These are phyloP conservation scores for Hetaerina americana DNA, from an alignment of 1,140 invertebrate genomes.

Conservation along the genomic window DNA sequence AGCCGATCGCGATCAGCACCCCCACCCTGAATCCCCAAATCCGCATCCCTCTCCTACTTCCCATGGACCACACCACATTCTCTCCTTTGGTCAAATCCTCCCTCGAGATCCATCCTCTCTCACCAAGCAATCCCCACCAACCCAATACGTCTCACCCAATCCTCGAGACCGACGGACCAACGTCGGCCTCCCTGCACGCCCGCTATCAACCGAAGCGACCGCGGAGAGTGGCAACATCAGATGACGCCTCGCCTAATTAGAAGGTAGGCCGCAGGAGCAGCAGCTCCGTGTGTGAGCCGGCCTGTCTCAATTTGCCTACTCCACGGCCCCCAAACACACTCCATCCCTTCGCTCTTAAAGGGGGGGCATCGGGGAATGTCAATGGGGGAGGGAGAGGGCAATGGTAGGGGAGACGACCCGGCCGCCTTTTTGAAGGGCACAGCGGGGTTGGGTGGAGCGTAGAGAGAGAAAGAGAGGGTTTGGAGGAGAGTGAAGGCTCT, in stretches of 20 bases:
- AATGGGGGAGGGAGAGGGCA: background rate
- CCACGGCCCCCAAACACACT: too few relatives aligned
- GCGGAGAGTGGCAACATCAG: background rate
- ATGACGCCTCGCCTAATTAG: background rate
- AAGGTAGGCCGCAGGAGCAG: background rate
- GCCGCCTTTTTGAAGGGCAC: background rate
- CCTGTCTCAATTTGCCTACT: too few relatives aligned
- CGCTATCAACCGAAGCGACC: background rate
- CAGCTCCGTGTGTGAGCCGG: too few relatives aligned
- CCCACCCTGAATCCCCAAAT: background rate
- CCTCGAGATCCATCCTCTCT: background rate
- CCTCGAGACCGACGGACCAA: background rate
- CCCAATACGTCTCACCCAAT: background rate
- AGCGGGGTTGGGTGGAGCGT: too few relatives aligned
- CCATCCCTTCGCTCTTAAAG: background rate
- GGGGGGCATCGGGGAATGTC: background rate
- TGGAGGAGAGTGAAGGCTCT: background rate
- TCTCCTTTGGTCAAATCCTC: background rate
- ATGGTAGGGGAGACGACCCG: background rate
- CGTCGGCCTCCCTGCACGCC: background rate
- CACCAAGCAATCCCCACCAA: too few relatives aligned
- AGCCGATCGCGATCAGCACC: too few relatives aligned
- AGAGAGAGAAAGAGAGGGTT: background rate
- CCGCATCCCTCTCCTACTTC: background rate
- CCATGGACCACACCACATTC: background rate